Conservation (phyloP, 2,888 invertebrate species). For the Mellilla xanthometata region DNA sequence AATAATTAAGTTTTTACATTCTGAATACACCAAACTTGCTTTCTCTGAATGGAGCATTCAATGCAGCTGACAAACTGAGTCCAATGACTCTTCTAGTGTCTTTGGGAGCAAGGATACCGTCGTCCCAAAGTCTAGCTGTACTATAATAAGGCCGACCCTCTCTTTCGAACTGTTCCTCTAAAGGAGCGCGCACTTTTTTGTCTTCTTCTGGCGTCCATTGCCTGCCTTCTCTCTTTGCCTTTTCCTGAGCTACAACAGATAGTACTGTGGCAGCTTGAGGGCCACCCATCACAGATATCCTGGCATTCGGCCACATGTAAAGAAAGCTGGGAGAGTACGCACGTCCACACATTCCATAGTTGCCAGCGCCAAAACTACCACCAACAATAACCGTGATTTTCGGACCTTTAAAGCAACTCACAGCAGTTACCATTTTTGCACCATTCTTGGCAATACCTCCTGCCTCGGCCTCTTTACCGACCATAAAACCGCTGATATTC, state of each 20-base stretch:
- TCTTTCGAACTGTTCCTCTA: conserved; percentile 93
- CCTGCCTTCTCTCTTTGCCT: conserved; percentile 87
- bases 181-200: conserved; percentile 89
- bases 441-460: conserved; percentile 99
- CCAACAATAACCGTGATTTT: conserved; percentile 98
- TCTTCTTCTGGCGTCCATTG: conserved; percentile 92
- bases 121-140: conserved; percentile 98
- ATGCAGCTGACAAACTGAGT: conserved; percentile 93
- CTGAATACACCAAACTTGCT: conserved; percentile 98
- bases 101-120: conserved; percentile 97
- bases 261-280: conserved; percentile 97
- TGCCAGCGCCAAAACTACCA: conserved; percentile 98
- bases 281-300: conserved; percentile 99
- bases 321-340: conserved; percentile 95
- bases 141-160: conserved; percentile 97
- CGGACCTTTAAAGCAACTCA: conserved; percentile 98
- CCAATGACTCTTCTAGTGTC: conserved; percentile 96
- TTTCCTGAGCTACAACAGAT: conserved; percentile 92
- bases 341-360: conserved; percentile 95
- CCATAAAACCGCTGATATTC: conserved; percentile 99
- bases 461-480: conserved; percentile 97
- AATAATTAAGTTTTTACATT: conserved; percentile 86
- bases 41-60: conserved; percentile 89
- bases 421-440: conserved; percentile 99
- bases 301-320: conserved; percentile 99